Conservation (phyloP, 2,113 vertebrate genomes). For the Oxyura jamaicensis region DNA sequence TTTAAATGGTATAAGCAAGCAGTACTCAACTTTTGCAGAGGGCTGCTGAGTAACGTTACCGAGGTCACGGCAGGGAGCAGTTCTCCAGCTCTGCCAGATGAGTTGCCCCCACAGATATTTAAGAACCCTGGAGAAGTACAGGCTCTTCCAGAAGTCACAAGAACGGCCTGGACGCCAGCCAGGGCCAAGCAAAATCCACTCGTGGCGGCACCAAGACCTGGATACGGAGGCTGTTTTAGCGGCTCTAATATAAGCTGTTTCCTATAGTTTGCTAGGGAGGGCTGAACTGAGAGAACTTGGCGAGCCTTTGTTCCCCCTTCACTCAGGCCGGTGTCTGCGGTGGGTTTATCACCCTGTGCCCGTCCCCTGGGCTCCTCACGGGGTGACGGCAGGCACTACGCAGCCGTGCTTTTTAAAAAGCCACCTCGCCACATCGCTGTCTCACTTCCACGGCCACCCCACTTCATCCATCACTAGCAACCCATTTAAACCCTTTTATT, state of each 20-base stretch:
- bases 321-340: background rate
- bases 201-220: fast-evolving
- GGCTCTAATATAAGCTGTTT: background rate
- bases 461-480: too few relatives aligned
- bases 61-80: slow-evolving; percentile 4
- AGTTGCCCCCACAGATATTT: background rate
- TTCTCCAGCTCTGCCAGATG: background rate
- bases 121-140: background rate
- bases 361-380: background rate
- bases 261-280: background rate
- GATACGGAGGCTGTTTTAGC: fast-evolving
- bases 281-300: background rate
- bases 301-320: fast-evolving
- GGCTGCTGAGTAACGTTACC: background rate
- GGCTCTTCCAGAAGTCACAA: background rate
- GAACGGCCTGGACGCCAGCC: background rate
- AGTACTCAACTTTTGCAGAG: background rate
- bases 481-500: too few relatives aligned
- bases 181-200: background rate
- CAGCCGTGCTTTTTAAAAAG: background rate
- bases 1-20: background rate
- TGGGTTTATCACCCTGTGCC: background rate
- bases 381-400: background rate
- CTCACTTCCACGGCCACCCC: background rate
- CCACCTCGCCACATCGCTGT: fast-evolving